Percentiles rank a stretch among this genome's conserved stretches.
These are phyloP conservation scores for Esperia sulphurella DNA, from an alignment of 2,888 invertebrate species.

Conservation along the genomic window DNA sequence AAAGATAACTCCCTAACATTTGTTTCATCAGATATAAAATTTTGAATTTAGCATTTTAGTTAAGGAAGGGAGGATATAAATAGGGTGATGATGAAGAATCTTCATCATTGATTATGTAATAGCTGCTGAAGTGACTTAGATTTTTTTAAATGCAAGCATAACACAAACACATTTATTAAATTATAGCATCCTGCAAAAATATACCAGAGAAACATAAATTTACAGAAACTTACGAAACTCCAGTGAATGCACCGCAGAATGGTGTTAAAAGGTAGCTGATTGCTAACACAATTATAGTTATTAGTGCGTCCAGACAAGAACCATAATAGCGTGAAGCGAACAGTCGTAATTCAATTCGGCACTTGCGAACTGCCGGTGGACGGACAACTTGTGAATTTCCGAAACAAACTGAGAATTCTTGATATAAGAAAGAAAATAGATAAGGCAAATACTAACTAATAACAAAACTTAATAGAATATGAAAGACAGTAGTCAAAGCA, in stretches of 20 bases:
- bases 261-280: constrained; percentile 4
- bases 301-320: constrained; percentile 1
- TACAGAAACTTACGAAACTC: background rate
- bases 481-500: too few relatives aligned
- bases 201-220: background rate
- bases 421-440: background rate
- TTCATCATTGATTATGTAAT: too few relatives aligned
- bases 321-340: constrained; percentile 3
- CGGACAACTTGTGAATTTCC: constrained; percentile 11
- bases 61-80: too few relatives aligned
- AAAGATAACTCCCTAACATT: too few relatives aligned
- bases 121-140: too few relatives aligned
- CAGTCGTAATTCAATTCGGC: constrained; percentile 8
- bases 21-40: too few relatives aligned
- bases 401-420: background rate
- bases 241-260: background rate
- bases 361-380: constrained; percentile 2
- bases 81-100: too few relatives aligned
- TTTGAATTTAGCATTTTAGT: too few relatives aligned
- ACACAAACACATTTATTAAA: too few relatives aligned
- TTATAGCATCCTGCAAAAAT: too few relatives aligned
- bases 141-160: too few relatives aligned
- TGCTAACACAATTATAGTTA: constrained; percentile 6
- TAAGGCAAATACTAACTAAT: background rate
- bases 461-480: too few relatives aligned